Evolutionary conservation across 2,113 vertebrate genomes (phyloP).

Genomic region (Malurus elegans): DNA sequence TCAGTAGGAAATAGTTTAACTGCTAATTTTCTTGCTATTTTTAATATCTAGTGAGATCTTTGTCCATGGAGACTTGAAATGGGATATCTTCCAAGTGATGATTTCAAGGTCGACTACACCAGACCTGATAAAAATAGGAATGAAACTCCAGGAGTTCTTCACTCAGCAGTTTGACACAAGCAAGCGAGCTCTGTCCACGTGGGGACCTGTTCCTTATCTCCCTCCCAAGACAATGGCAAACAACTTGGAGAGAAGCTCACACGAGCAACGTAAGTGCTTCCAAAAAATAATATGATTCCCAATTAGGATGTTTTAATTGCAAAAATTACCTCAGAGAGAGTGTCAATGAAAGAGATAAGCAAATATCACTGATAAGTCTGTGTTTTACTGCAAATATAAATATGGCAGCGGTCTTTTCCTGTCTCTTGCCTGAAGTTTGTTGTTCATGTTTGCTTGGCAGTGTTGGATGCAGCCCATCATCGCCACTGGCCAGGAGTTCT

Average conservation of each 20-base stretch:
- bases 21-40: not conserved
- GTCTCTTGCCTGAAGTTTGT: not conserved
- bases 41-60: conserved; percentile 87
- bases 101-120: conserved; percentile 98
- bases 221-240: conserved; percentile 88
- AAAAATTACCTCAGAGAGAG: not conserved
- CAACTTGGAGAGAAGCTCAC: conserved; percentile 83
- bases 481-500: conserved; percentile 96
- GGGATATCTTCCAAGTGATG: conserved; percentile 99
- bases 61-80: conserved; percentile 95
- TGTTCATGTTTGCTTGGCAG: conserved; percentile 58
- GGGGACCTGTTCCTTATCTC: conserved; percentile 93
- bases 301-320: not conserved
- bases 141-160: conserved; percentile 99
- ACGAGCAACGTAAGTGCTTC: conserved; percentile 85
- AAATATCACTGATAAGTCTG: not conserved
- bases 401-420: not conserved
- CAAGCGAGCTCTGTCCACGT: conserved; percentile 95
- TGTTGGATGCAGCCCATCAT: conserved; percentile 93
- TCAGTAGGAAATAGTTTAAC: not conserved
- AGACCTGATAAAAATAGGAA: conserved; percentile 98
- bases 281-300: not conserved
- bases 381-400: not conserved
- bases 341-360: not conserved
- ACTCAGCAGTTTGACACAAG: conserved; percentile 99